A percentile compares a stretch with the other conserved stretches of the same genome.
phyloP scores from a whole-genome alignment of 2,797 vertebrate genomes.

The Apodemus agrarius region DNA sequence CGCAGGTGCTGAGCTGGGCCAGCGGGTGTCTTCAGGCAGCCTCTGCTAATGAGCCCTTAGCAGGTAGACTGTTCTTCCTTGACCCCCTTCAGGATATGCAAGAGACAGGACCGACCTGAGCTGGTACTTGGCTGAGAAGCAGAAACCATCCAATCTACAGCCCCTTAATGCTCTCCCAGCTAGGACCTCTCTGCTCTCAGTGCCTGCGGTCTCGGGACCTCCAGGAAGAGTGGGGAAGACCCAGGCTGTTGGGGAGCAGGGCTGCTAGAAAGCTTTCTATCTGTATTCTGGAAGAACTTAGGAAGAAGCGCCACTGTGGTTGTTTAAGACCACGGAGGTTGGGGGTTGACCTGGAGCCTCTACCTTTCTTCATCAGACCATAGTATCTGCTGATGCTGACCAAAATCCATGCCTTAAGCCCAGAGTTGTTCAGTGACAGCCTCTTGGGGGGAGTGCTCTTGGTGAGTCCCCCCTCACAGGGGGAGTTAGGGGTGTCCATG shows the following conservation, averaged over 20 bases:
- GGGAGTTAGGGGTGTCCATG: neutral
- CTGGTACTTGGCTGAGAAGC: rapidly evolving
- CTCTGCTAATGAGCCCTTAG: neutral
- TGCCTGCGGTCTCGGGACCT: neutral
- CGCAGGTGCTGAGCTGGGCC: neutral
- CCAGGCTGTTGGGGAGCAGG: neutral
- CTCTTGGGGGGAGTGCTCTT: neutral
- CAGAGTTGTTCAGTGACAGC: neutral
- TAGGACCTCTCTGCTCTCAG: rapidly evolving
- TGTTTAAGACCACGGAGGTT: neutral
- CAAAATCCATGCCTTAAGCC: neutral
- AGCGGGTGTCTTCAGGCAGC: neutral
- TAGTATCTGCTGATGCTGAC: neutral
- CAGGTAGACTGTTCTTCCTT: neutral
- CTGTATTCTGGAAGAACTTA: neutral
- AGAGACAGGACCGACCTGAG: neutral
- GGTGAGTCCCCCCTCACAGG: neutral
- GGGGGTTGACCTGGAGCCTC: neutral
- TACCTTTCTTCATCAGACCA: neutral
- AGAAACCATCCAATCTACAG: neutral
- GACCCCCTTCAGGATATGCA: neutral
- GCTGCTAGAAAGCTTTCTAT: neutral
- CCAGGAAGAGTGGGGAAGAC: neutral
- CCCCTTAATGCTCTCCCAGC: rapidly evolving
- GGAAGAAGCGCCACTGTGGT: neutral